Percentiles rank a stretch among this genome's conserved stretches.
phyloP scores from a whole-genome alignment of 2,113 vertebrate genomes.

The Lynx canadensis region DNA sequence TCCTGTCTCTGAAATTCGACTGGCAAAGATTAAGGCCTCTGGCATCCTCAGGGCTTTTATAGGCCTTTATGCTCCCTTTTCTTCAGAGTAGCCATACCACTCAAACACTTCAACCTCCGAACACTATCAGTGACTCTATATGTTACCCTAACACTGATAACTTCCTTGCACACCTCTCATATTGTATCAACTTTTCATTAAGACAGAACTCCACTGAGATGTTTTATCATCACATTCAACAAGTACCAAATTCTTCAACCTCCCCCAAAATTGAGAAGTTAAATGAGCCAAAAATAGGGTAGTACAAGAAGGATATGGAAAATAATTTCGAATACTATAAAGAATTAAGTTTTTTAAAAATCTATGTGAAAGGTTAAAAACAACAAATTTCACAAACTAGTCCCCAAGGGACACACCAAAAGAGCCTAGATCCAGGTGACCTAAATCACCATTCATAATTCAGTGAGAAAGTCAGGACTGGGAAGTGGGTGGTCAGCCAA shows the following conservation, averaged over 20 bases:
- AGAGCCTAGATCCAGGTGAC: neutral
- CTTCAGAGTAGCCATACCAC: neutral
- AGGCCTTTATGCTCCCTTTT: neutral
- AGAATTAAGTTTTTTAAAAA: neutral
- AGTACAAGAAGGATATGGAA: neutral
- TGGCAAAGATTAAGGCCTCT: neutral
- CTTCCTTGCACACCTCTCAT: neutral
- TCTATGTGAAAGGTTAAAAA: neutral
- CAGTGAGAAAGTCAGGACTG: neutral
- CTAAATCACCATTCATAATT: neutral
- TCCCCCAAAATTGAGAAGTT: neutral
- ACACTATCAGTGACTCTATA: neutral
- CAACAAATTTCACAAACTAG: neutral
- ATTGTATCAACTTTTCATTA: neutral
- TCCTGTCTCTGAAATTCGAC: neutral
- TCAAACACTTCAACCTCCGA: neutral
- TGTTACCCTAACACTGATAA: neutral
- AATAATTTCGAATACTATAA: neutral
- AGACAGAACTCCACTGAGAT: neutral
- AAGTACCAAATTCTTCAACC: neutral
- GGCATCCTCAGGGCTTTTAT: neutral
- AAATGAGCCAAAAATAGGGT: neutral
- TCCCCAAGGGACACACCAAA: neutral
- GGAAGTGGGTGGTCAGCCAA: neutral
- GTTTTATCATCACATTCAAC: neutral